Base-by-base conservation (phyloP, 2,888 invertebrate genomes). In the Lasiommata megera region DNA sequence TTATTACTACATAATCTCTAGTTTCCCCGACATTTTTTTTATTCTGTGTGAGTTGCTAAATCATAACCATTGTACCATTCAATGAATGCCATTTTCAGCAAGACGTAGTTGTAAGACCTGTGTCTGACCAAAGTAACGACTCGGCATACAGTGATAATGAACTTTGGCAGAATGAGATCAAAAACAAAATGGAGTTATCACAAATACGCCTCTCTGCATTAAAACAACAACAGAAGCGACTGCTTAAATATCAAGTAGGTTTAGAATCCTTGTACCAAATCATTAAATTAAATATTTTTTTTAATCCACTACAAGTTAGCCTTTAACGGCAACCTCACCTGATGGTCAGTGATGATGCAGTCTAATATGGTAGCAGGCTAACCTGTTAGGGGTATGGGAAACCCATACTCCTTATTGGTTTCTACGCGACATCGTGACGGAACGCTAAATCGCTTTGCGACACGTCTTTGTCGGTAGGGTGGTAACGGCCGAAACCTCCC, bases 181-280 rank as follows among this genome's bases (percentile, higher is more conserved):
- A 92, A 66, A 91, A 90, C 64, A 93, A 93, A 76, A 92, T 93
- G 86, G 93, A 93, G 71, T 82, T 93, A 67, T 93, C 93, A 0
- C 92, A 93, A 69, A 89, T 91, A 63, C 92, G 93, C 31, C 77
- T 93, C 54, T 82, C 87, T 14, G 92, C 93, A 16, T 73, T 93
- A 40, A 93, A 93, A 66, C 93, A 93, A 60, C 93, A 93, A 68
- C 93, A 93, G 70, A 87, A 88, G 60, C 74, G 88, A 61, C 76
- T 91, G 17, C 67, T 90, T 0, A 91, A 90, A 67, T 91, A 88
- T 73, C 91, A 91, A 80, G 91, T 88, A 51, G 53, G 40, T 9
- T 34, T 34, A 9, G 34, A 34, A 31, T 28, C 7, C 31, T 31
- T 31, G 31, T 31, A 1, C 31, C 34, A 3, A 23, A 23, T 5